A percentile compares a stretch with the other conserved stretches of the same genome.
Conservation (phyloP, 2,888 invertebrate genomes). For the Bugula neritina region DNA sequence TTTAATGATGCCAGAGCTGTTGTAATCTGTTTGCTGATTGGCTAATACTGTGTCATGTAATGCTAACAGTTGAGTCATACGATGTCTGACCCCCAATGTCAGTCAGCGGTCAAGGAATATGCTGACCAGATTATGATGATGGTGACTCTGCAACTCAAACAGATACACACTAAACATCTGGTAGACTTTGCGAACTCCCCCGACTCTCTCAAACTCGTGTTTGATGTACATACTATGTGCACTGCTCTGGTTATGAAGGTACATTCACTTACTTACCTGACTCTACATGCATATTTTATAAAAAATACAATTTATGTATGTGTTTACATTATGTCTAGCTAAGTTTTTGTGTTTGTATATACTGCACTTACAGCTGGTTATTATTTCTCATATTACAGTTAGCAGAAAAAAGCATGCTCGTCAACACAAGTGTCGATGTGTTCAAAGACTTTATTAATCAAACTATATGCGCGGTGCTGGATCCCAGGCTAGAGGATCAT, state of each 20-base stretch:
- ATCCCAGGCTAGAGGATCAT: not conserved
- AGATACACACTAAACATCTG: slow-evolving; percentile 56
- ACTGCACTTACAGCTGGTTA: too few relatives aligned
- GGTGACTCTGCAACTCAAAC: slow-evolving; percentile 62
- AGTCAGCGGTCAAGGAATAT: slow-evolving; percentile 46
- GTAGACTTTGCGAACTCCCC: slow-evolving; percentile 44
- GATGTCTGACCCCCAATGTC: slow-evolving; percentile 15
- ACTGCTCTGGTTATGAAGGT: slow-evolving; percentile 56
- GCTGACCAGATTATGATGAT: slow-evolving; percentile 65
- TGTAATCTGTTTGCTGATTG: too few relatives aligned
- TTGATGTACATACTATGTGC: slow-evolving; percentile 52
- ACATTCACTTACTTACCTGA: slow-evolving; percentile 28
- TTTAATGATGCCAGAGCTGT: too few relatives aligned
- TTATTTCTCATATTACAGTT: too few relatives aligned
- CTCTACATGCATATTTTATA: too few relatives aligned
- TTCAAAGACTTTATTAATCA: slow-evolving; percentile 18
- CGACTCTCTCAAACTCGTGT: slow-evolving; percentile 54
- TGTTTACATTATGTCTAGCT: too few relatives aligned
- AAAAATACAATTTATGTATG: too few relatives aligned
- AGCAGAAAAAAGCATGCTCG: not conserved
- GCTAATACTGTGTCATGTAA: too few relatives aligned
- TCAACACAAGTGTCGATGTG: slow-evolving; percentile 9
- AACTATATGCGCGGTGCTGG: not conserved
- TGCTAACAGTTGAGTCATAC: slow-evolving; percentile 13
- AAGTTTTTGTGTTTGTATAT: too few relatives aligned